A percentile compares a stretch with the other conserved stretches of the same genome.
These are phyloP conservation scores for Meteorus cinctellus DNA, from an alignment of 2,888 invertebrate genomes.

Conservation along the genomic window DNA sequence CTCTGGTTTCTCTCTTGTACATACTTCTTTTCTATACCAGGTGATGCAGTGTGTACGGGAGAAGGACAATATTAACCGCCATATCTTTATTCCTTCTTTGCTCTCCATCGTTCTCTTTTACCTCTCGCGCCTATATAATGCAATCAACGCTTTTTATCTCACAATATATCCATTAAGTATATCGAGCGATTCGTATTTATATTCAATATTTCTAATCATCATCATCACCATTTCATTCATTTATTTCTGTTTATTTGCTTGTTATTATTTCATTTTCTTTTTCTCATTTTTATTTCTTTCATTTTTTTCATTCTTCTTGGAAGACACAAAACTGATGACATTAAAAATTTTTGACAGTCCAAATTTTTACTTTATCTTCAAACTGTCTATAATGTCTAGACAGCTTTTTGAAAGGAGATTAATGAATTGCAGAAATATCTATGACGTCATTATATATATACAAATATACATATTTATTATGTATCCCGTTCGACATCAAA, in stretches of 20 bases:
- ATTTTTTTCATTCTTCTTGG: neutral
- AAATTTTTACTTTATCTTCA: neutral
- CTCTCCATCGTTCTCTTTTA: conserved; percentile 31
- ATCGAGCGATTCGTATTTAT: neutral
- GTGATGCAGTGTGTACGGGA: conserved; percentile 19
- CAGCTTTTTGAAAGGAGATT: neutral
- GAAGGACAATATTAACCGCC: conserved; percentile 40
- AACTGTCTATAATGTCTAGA: conserved; percentile 7
- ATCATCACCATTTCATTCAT: neutral
- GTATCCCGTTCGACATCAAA: neutral
- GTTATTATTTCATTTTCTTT: neutral
- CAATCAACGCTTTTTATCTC: conserved; percentile 13
- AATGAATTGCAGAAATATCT: conserved; percentile 22
- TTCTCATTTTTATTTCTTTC: neutral
- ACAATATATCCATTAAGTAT: conserved; percentile 13
- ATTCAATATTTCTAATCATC: neutral
- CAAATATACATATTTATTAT: conserved; percentile 1
- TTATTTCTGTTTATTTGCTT: neutral
- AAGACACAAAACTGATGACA: neutral
- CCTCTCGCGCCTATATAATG: conserved; percentile 42
- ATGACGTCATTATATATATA: conserved; percentile 14
- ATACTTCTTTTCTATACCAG: conserved; percentile 29
- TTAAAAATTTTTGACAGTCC: neutral
- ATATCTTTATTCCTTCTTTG: conserved; percentile 54
- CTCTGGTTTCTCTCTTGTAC: conserved; percentile 5